Evolutionary conservation across 2,113 vertebrate genomes (phyloP).

Genomic region (Plecturocebus donacophilus): DNA sequence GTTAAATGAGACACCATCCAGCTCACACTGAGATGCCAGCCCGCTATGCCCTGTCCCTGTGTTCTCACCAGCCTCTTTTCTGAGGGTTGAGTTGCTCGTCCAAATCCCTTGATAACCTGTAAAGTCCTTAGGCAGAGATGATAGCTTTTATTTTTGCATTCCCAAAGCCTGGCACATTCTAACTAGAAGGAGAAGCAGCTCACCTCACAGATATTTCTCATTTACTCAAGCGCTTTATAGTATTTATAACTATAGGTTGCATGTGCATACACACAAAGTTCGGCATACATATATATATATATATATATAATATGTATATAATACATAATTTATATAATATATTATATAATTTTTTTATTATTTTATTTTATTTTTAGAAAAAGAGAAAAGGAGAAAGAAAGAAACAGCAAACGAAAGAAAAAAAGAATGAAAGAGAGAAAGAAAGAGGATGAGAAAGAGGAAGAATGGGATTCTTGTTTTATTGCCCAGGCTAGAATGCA

Average conservation of each 20-base stretch:
- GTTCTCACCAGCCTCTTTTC: background rate
- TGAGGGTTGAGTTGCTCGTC: background rate
- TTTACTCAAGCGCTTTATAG: background rate
- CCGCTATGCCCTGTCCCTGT: background rate
- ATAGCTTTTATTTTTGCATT: background rate
- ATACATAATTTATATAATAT: too few species aligned
- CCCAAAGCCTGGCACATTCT: background rate
- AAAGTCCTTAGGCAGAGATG: background rate
- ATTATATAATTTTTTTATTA: too few species aligned
- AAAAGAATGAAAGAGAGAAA: too few species aligned
- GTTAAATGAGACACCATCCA: fast-evolving
- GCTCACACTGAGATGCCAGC: background rate
- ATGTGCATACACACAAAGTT: background rate
- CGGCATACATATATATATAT: too few species aligned
- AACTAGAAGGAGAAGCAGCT: background rate
- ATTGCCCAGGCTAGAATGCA: too few species aligned
- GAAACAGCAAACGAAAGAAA: too few species aligned
- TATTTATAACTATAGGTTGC: too few species aligned
- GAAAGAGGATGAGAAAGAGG: too few species aligned
- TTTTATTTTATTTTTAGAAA: too few species aligned
- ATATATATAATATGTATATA: too few species aligned
- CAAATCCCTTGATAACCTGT: background rate
- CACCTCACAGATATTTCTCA: background rate
- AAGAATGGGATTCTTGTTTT: too few species aligned
- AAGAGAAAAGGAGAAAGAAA: too few species aligned